Conservation (phyloP, 2,888 invertebrate genomes). For the Aphodius sticticus region DNA sequence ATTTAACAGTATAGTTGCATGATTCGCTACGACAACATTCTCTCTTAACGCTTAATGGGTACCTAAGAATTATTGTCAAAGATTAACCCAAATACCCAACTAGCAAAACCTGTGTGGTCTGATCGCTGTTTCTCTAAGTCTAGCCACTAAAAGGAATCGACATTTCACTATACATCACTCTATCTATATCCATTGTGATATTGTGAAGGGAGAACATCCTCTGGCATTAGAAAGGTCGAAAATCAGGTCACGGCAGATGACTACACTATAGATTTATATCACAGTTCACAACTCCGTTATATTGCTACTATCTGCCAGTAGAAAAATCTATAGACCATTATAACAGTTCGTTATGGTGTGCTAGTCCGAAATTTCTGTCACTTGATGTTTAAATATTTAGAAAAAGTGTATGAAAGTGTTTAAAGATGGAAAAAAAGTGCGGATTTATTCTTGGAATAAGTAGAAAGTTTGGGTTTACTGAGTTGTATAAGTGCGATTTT, state of each 20-base stretch:
- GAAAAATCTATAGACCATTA: not conserved
- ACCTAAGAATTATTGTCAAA: not conserved
- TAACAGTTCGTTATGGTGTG: not conserved
- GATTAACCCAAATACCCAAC: not conserved
- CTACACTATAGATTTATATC: not conserved
- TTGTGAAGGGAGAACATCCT: not conserved
- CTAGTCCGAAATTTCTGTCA: not conserved
- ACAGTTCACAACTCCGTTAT: not conserved
- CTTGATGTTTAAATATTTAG: not conserved
- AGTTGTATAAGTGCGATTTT: not conserved
- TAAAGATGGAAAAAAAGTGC: not conserved
- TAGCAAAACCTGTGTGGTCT: not conserved
- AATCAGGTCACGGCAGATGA: not conserved
- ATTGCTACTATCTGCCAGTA: not conserved
- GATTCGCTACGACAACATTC: not conserved
- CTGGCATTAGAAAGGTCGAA: not conserved
- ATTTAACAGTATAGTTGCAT: not conserved
- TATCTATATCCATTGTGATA: not conserved
- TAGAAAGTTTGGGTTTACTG: not conserved
- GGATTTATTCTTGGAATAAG: not conserved
- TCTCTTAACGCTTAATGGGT: not conserved
- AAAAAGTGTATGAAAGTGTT: not conserved
- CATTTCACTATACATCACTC: not conserved
- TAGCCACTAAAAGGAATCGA: not conserved
- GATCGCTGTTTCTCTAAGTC: not conserved